phyloP scores from a whole-genome alignment of 2,113 vertebrate species.

The Pterocles burchelli region DNA sequence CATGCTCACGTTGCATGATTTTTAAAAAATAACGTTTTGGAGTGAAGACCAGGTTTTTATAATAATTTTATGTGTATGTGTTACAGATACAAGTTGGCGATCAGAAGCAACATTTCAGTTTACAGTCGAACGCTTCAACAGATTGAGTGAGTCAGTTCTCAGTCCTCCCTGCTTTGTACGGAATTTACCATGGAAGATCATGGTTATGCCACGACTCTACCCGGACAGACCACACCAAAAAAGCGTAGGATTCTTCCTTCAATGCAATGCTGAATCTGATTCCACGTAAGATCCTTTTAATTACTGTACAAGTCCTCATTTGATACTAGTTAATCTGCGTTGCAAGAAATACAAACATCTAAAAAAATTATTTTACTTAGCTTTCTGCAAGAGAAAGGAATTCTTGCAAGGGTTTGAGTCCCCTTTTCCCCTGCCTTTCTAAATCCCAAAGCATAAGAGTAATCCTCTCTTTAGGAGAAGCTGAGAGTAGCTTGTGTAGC shows the following conservation, averaged over 20 bases:
- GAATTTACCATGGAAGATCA: slow-evolving; percentile 99
- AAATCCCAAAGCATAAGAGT: neutral
- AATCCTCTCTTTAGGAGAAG: neutral
- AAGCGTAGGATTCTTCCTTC: slow-evolving; percentile 98
- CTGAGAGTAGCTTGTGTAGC: neutral
- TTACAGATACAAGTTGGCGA: slow-evolving; percentile 96
- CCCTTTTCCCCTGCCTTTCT: neutral
- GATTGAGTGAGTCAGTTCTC: slow-evolving; percentile 95
- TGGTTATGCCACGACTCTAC: slow-evolving; percentile 99
- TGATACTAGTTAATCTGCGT: neutral
- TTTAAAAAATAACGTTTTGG: neutral
- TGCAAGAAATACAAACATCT: neutral
- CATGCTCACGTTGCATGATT: fast-evolving
- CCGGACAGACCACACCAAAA: slow-evolving; percentile 98
- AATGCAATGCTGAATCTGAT: slow-evolving; percentile 98
- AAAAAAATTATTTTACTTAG: neutral
- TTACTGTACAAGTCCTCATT: neutral
- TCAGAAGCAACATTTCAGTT: slow-evolving; percentile 98
- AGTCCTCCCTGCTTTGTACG: slow-evolving; percentile 97
- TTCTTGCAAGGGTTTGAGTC: neutral
- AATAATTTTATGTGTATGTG: neutral
- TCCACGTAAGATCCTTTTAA: slow-evolving; percentile 88
- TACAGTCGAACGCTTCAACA: slow-evolving; percentile 96
- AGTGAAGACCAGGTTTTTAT: neutral
- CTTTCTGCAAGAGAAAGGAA: neutral